Evolutionary conservation across 1,140 invertebrate genomes (phyloP), one percentile per base, ranked within the genome.

Genomic region (Aphelenchoides fujianensis): DNA sequence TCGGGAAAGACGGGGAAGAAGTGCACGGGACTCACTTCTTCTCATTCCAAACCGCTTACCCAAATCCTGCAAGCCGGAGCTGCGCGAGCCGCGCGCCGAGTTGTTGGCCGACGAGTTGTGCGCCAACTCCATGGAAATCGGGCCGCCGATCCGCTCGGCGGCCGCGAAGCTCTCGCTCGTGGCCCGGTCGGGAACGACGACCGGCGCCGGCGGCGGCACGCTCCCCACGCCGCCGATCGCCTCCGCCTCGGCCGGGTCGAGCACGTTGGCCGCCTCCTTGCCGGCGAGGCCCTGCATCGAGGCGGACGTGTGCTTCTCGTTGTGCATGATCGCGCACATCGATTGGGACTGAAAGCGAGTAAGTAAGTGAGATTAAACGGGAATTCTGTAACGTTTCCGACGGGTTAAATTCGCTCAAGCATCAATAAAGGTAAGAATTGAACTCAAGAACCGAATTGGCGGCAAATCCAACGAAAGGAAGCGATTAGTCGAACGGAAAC

Each of bases 261-360:
- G 12, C n/a, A 30, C n/a, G 37, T 55, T 53, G 32, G 48, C 55
- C 19, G 63, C 30, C 31, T 76, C 57, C 16, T 70, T 31, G 19
- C 64, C 37, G 2, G 73, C 69, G 12, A 83, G 55, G 41, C 77
- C 82, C 74, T 84, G 80, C 31, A 82, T 63, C 0, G 81, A 82
- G 16, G 82, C 63, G 7, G 82, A 84, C 32, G 79, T 82, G 12
- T 77, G 66, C 32, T 79, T 74, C 66, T 83, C 82, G 3, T 28
- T 34, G 61, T 23, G 30, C 27, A 70, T 36, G 54, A 81, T 79
- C 0, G 71, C 41, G 37, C 69, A 71, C 69, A 80, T 77, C 5
- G 74, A 79, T 35, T 76, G 73, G 12, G 78, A 77, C 80, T 73
- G 59, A 59, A 77, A 75, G 30, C 53, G 32, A 36, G n/a, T 12